Evolutionary conservation across 2,113 vertebrate genomes (phyloP).

Genomic region (Hyperopisus bebe): DNA sequence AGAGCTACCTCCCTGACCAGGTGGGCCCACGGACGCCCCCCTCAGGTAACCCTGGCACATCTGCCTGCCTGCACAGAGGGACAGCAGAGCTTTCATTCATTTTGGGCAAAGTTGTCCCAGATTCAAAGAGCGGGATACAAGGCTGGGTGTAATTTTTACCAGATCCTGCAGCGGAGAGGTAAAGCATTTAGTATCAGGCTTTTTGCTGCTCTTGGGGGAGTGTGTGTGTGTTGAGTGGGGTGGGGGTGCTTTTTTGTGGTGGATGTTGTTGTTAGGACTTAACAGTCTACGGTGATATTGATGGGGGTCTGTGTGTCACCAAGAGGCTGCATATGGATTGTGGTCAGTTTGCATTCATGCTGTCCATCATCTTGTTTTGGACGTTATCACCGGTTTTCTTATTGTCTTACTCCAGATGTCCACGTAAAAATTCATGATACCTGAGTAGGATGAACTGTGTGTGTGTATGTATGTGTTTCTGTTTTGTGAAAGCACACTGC

Average conservation of each 20-base stretch:
- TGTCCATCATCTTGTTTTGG: background rate
- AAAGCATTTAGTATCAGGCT: background rate
- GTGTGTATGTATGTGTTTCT: constrained; percentile 16
- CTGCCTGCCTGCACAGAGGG: background rate
- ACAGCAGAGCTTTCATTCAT: background rate
- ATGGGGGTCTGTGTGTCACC: background rate
- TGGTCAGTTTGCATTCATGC: background rate
- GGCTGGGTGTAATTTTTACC: background rate
- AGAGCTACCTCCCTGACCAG: background rate
- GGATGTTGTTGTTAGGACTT: background rate
- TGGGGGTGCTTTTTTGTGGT: background rate
- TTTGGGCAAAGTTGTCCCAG: background rate
- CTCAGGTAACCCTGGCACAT: background rate
- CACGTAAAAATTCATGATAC: background rate
- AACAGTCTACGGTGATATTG: background rate
- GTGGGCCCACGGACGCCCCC: background rate
- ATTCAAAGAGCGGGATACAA: background rate
- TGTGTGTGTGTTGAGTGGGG: background rate
- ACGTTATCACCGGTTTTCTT: background rate
- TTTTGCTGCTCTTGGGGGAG: background rate
- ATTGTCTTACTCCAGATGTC: background rate
- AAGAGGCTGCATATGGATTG: background rate
- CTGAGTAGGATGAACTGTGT: background rate
- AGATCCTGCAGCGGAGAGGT: background rate
- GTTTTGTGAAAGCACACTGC: background rate